Evolutionary conservation across 2,113 vertebrate genomes (phyloP).

Genomic region (Psilopogon haemacephalus): DNA sequence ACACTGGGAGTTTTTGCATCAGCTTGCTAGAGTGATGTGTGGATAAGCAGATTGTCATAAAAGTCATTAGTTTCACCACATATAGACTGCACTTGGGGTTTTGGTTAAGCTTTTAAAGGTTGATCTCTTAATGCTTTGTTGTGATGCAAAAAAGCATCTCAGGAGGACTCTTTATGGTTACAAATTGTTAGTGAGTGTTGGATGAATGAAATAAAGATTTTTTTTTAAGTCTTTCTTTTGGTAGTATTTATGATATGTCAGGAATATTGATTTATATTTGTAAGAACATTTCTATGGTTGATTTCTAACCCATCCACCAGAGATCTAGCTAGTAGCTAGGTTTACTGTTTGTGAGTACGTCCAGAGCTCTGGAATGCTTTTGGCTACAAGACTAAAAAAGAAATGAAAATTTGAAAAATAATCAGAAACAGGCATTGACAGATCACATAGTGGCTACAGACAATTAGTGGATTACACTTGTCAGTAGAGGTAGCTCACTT

Average conservation of each 20-base stretch:
- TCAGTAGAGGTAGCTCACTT: neutral
- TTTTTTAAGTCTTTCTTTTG: neutral
- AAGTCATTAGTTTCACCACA: conserved; percentile 29
- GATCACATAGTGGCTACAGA: neutral
- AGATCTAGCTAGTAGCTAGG: neutral
- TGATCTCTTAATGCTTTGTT: conserved; percentile 53
- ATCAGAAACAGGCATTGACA: neutral
- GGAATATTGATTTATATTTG: neutral
- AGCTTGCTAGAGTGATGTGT: neutral
- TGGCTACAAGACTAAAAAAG: neutral
- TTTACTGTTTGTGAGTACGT: neutral
- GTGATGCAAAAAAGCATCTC: neutral
- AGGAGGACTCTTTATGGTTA: neutral
- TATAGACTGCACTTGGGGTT: neutral
- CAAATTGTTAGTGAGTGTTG: neutral
- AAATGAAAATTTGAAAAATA: neutral
- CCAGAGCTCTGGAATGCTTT: neutral
- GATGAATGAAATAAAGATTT: neutral
- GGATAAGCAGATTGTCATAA: conserved; percentile 54
- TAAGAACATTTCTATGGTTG: neutral
- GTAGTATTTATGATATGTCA: neutral
- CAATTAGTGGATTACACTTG: neutral
- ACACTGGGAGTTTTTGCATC: neutral
- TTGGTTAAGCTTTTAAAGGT: conserved; percentile 40
- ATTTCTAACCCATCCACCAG: neutral